These are phyloP conservation scores for Tachina fera DNA, from an alignment of 2,888 invertebrate species.

Conservation along the genomic window DNA sequence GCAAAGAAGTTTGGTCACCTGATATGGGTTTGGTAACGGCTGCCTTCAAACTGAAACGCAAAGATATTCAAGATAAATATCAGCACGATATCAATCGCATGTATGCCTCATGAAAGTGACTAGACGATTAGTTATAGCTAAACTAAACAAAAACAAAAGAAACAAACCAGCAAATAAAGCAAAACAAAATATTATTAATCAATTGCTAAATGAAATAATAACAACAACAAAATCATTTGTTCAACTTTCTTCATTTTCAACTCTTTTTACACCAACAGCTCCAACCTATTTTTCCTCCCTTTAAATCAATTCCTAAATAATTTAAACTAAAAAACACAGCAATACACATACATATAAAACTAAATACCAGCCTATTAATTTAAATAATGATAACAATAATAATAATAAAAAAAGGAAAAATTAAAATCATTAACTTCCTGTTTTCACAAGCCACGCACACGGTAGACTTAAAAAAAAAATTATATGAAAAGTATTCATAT, in stretches of 20 bases:
- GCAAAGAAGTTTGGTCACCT: constrained; percentile 97
- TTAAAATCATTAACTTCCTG: not conserved
- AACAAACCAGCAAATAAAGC: constrained; percentile 12
- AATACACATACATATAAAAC: constrained; percentile 45
- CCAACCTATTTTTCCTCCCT: constrained; percentile 1
- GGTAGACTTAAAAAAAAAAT: too few species aligned
- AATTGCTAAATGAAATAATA: constrained; percentile 29
- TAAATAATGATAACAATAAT: constrained; percentile 14
- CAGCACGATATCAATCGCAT: constrained; percentile 95
- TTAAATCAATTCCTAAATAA: constrained; percentile 15
- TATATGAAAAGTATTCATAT: too few species aligned
- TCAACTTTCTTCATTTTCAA: not conserved
- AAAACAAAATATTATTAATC: constrained; percentile 44
- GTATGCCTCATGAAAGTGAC: constrained; percentile 93
- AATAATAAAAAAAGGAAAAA: not conserved
- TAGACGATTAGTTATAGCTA: constrained; percentile 73
- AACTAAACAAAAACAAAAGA: constrained; percentile 49
- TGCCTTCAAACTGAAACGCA: constrained; percentile 98
- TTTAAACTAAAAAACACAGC: constrained; percentile 28
- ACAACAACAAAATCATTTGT: not conserved
- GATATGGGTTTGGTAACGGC: constrained; percentile 99
- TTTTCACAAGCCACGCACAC: too few species aligned
- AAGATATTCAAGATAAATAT: constrained; percentile 97
- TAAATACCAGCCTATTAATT: constrained; percentile 26
- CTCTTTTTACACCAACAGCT: not conserved